A percentile compares a stretch with the other conserved stretches of the same genome.
Conservation (phyloP, 1,140 invertebrate species). For the Bicyclus anynana region DNA sequence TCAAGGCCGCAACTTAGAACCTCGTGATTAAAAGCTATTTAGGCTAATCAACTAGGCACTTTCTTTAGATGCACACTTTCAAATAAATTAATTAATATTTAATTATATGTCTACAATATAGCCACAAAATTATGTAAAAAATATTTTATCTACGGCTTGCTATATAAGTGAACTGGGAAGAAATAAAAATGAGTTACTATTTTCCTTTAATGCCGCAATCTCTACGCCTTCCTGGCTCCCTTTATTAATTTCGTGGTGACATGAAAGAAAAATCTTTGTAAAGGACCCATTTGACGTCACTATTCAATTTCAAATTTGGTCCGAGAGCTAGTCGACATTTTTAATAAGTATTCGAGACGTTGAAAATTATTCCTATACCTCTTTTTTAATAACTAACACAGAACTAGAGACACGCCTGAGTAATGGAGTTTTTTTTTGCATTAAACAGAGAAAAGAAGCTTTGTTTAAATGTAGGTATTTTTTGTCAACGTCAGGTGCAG, state of each 20-base stretch:
- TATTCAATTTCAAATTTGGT: slow-evolving; percentile 6
- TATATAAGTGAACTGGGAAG: slow-evolving; percentile 5
- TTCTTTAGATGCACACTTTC: background rate
- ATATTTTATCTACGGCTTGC: background rate
- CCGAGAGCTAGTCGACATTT: too few relatives aligned
- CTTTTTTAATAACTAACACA: too few relatives aligned
- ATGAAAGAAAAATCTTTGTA: slow-evolving; percentile 11
- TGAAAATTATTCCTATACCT: too few relatives aligned
- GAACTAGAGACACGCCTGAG: too few relatives aligned
- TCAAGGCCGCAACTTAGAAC: too few relatives aligned
- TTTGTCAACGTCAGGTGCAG: too few relatives aligned
- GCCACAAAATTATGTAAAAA: slow-evolving; percentile 3
- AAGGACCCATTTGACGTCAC: background rate
- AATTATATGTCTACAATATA: too few relatives aligned
- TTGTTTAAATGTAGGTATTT: too few relatives aligned
- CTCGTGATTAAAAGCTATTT: background rate
- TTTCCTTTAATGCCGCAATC: slow-evolving; percentile 19
- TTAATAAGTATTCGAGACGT: too few relatives aligned
- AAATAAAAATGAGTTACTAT: slow-evolving; percentile 15
- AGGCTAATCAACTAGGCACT: background rate
- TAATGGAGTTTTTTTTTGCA: too few relatives aligned
- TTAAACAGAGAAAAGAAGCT: too few relatives aligned
- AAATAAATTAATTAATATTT: background rate
- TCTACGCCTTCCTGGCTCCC: slow-evolving; percentile 10
- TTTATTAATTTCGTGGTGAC: slow-evolving; percentile 12